Evolutionary conservation across 2,888 invertebrate genomes (phyloP), one percentile per base, ranked within the genome.

Genomic region (Axea sp.): DNA sequence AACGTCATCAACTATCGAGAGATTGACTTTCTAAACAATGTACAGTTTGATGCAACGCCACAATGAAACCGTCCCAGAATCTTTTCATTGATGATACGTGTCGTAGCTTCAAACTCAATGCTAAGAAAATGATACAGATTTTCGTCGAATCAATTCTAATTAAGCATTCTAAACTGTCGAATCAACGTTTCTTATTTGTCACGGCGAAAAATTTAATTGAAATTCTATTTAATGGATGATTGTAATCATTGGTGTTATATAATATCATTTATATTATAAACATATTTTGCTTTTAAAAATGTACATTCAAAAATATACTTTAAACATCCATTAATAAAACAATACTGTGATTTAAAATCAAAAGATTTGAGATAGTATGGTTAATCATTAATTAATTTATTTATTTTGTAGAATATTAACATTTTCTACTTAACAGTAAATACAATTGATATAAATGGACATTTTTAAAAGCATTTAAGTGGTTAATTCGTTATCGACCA

Each of bases 41-140:
- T 43, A 43, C 9, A 51, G 43, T 60, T 65, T 65, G 45, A 59
- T 26, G 45, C 33, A 7, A 11, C 30, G 60, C 7, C 33, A 55
- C 26, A 33, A 41, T 31, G 9, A 65, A 59, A 73, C 73, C 73
- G 65, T 73, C 73, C 73, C 33, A 59, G 31, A 59, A 43, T 31
- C 37, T 33, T n/a, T 41, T 43, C 51, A 24, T 8, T 43, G 59
- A 57, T 31, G 55, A 59, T 37, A 19, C 28, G 37, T 30, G 53
- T 5, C 30, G 41, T 14, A 6, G 37, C 45, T 17, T 65, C 72
- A 53, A 62, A 51, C 37, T 24, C 19, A 3, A 33, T 6, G 3
- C 3, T 19, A 55, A 9, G 6, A 26, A 43, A 43, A 0, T 14
- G 26, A 7, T 22, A 26, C 28, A 11, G 15, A 28, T 47, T 41